Conservation (phyloP, 2,113 vertebrate genomes). For the Leptosomus discolor region DNA sequence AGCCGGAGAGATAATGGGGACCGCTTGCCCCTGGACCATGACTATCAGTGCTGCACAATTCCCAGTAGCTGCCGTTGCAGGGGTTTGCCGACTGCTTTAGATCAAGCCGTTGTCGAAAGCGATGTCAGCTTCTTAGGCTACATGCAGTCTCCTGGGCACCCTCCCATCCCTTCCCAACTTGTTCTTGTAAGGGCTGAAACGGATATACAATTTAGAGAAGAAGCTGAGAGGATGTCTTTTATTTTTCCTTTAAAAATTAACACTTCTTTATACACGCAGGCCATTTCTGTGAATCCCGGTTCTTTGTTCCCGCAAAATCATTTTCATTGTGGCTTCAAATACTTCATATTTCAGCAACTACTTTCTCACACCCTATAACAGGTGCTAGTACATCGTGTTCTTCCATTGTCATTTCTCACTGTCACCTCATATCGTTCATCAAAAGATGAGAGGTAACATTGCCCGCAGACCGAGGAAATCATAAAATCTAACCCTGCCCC, state of each 20-base stretch:
- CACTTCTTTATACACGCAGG: accelerated
- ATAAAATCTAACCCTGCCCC: background rate
- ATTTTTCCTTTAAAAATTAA: background rate
- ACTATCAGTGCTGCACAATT: background rate
- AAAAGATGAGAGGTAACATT: background rate
- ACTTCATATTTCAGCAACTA: background rate
- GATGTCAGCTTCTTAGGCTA: background rate
- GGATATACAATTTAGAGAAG: background rate
- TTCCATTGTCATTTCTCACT: background rate
- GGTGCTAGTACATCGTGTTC: background rate
- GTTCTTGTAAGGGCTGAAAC: background rate
- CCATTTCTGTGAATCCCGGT: background rate
- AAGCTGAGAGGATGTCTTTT: background rate
- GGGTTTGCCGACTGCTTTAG: background rate
- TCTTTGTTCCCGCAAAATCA: background rate
- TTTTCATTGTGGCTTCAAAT: background rate
- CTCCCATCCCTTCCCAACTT: background rate
- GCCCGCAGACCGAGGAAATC: background rate
- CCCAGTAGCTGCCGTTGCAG: background rate
- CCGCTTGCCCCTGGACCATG: background rate
- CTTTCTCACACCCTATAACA: background rate
- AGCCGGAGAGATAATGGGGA: background rate
- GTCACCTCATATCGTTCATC: background rate
- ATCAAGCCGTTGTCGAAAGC: background rate
- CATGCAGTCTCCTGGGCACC: background rate